Base-by-base conservation (phyloP, 2,888 invertebrate genomes). In the Tinea pellionella region DNA sequence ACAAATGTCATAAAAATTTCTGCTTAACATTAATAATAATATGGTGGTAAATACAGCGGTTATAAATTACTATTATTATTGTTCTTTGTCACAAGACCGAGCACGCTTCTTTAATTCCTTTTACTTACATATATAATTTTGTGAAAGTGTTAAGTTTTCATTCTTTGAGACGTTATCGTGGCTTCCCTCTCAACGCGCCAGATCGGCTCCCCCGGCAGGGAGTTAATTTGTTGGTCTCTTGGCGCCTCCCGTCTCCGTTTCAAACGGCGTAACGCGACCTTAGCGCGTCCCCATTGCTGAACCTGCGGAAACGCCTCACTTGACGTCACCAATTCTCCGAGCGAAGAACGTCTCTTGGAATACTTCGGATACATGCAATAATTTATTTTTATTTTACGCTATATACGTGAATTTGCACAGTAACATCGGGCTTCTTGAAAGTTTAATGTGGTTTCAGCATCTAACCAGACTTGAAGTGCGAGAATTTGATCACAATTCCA, bases 151-250 rank as follows among this genome's bases (percentile, higher is more conserved):
- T 82, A 80, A 78, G 80, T 80, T 83, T 80, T 81, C 82, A 81
- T 77, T 82, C 81, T 76, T 13, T 32, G 75, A 76, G 80, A 79
- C 81, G 79, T 81, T 84, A 82, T 82, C 82, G 78, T 75, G 71
- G 77, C 76, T 70, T 53, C 53, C 53, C 78, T 80, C 78, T 83
- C 81, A 80, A 71, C 79, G 77, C 77, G 60, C 58, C 13, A 64
- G 61, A 59, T 71, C 70, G 79, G 73, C 78, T 65, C 74, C 74
- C 78, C 81, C 81, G 77, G 77, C 80, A 74, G 86, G 81, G 81
- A 80, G 84, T 84, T 87, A 87, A 87, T 87, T 87, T 87, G 86
- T 87, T 86, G 86, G 85, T 85, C 86, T 85, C 86, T 79, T 82
- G 86, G 81, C 86, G 83, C 86, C 83, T 80, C 79, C 81, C 79